Evolutionary conservation across 2,797 vertebrate species (phyloP), one percentile per base, ranked within the genome.

Genomic region (Tauraco hartlaubi): DNA sequence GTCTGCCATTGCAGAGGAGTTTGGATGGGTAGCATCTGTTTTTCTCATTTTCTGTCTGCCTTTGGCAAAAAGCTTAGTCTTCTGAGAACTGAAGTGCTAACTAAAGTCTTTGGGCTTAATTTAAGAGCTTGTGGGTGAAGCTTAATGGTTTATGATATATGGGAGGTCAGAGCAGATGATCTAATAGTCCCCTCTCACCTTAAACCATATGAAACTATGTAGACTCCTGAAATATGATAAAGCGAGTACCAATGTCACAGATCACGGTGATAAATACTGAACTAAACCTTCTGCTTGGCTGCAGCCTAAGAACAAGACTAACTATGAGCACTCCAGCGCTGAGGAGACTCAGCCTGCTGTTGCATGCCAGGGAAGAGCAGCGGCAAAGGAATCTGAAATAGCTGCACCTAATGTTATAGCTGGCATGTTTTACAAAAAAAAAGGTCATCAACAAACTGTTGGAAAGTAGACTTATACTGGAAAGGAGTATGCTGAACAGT

Each of bases 181-280:
- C 95, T 92, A 94, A 96, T 96, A 94, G 69, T 64, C 67, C 77
- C n/a, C 62, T 88, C 85, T 96, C 94, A 96, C 92, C 95, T 97
- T 93, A 95, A 94, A 96, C 86, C 77, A 76, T 93, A 88, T 92
- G 93, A 96, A 95, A 90, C 85, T 78, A 86, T 39, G 3, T 76
- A 81, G 88, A 61, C 58, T 86, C 75, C 55, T 92, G 94, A 88
- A 94, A 93, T 96, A 90, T 78, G 71, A 90, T 88, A 92, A 92
- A 94, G 59, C 55, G 73, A 84, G 71, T 84, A 71, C 67, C 62
- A 58, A 14, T 83, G 64, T 75, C 88, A 88, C 93, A 94, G 87
- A 92, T 95, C 91, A 90, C 3, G 0, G 44, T 95, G 92, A 93
- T 92, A 88, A 92, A 97, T 81, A 54, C 69, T 90, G 85, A 97